A percentile compares a stretch with the other conserved stretches of the same genome.
Conservation (phyloP, 2,797 vertebrate genomes). For the Crocidura indochinensis region DNA sequence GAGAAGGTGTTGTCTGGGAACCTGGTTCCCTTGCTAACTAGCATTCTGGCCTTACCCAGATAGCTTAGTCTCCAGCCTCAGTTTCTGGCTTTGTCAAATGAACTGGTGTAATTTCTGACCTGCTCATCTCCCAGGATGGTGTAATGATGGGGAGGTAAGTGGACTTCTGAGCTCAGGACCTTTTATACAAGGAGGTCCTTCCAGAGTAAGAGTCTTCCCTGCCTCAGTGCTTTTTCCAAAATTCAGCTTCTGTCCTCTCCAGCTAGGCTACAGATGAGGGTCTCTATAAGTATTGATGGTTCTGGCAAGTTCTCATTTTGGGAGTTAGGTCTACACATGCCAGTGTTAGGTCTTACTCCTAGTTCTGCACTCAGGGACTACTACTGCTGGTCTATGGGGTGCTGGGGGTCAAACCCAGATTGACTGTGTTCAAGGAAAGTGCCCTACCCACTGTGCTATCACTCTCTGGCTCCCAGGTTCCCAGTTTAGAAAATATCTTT, state of each 20-base stretch:
- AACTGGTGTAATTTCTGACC: background rate
- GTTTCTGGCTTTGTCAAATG: constrained; percentile 27
- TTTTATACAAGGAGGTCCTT: background rate
- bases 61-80: background rate
- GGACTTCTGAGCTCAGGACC: no score
- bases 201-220: background rate
- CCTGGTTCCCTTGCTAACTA: background rate
- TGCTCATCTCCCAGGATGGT: no score
- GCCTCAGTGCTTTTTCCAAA: background rate
- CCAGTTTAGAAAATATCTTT: background rate
- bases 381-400: no score
- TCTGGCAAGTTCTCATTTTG: background rate
- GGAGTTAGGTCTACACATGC: no score
- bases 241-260: background rate
- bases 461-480: background rate
- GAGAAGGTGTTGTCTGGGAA: background rate
- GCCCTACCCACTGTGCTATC: no score
- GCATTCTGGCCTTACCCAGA: background rate
- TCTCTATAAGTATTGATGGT: background rate
- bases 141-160: background rate
- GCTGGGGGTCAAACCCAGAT: no score
- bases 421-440: no score
- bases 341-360: no score
- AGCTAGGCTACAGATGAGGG: background rate
- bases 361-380: no score